A percentile compares a stretch with the other conserved stretches of the same genome.
These are phyloP conservation scores for Caenorhabditis imperialis DNA, from an alignment of 2,888 invertebrate genomes.

Conservation along the genomic window DNA sequence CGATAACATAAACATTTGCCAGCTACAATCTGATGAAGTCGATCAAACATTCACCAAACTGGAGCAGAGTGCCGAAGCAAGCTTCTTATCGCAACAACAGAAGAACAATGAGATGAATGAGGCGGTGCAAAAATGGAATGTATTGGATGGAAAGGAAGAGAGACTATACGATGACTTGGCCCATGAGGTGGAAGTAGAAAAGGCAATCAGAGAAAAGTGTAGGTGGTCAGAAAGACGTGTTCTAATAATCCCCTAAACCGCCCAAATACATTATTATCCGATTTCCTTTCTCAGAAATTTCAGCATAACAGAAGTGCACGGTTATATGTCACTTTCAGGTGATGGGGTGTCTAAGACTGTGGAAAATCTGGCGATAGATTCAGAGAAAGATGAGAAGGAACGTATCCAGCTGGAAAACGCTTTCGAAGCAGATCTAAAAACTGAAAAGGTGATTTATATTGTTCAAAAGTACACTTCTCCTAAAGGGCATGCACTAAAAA, in stretches of 20 bases:
- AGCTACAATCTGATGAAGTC: conserved; percentile 35
- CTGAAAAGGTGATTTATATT: conserved; percentile 50
- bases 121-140: conserved; percentile 37
- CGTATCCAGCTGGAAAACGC: conserved; percentile 14
- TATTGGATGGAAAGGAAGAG: conserved; percentile 37
- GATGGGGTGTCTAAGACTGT: not conserved
- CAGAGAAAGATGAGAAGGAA: conserved; percentile 20
- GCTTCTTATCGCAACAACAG: conserved; percentile 42
- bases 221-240: not conserved
- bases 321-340: too few species aligned
- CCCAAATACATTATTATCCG: not conserved
- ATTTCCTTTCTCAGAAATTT: conserved; percentile 3
- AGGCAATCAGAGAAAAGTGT: conserved; percentile 13
- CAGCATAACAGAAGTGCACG: too few species aligned
- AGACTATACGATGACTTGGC: conserved; percentile 31
- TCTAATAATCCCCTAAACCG: not conserved
- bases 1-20: too few species aligned
- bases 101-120: conserved; percentile 50
- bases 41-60: conserved; percentile 22
- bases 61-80: conserved; percentile 24
- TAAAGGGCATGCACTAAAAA: too few species aligned
- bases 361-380: conserved; percentile 12
- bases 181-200: conserved; percentile 24
- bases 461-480: too few species aligned
- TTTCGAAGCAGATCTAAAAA: conserved; percentile 37